These are phyloP conservation scores for Anoura caudifer DNA, from an alignment of 2,113 vertebrate species.

Conservation along the genomic window DNA sequence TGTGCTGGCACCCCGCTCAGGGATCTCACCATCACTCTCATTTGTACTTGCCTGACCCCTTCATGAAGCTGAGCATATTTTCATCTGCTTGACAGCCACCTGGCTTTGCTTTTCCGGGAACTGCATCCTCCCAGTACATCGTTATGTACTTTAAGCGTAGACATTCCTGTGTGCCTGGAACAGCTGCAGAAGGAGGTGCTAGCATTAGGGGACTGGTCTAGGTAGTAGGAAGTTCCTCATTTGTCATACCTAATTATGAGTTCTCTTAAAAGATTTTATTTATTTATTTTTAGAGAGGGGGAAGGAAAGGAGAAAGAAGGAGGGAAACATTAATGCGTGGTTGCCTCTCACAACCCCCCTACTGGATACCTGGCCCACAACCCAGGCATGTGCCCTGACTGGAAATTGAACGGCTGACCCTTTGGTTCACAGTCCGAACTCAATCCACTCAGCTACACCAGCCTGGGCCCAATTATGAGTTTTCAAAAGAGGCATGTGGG, in stretches of 20 bases:
- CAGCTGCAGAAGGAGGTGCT: background rate
- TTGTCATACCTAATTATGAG: background rate
- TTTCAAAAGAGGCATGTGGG: background rate
- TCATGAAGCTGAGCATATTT: background rate
- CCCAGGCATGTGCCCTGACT: no score
- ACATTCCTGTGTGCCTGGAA: background rate
- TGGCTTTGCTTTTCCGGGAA: background rate
- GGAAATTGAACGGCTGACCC: no score
- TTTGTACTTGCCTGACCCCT: background rate
- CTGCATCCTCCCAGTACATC: background rate
- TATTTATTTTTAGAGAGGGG: background rate
- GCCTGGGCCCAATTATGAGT: background rate
- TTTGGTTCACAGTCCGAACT: no score
- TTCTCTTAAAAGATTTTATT: background rate
- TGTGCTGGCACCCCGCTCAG: background rate
- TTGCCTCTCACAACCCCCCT: no score
- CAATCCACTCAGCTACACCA: no score
- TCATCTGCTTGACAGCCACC: background rate
- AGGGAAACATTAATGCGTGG: no score
- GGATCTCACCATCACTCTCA: background rate
- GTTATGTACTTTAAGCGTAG: background rate
- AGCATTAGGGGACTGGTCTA: background rate
- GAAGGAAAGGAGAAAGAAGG: no score
- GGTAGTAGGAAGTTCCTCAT: background rate
- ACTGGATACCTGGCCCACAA: no score